phyloP scores from a whole-genome alignment of 2,113 vertebrate genomes.

The Rhinopomastus cyanomelas region DNA sequence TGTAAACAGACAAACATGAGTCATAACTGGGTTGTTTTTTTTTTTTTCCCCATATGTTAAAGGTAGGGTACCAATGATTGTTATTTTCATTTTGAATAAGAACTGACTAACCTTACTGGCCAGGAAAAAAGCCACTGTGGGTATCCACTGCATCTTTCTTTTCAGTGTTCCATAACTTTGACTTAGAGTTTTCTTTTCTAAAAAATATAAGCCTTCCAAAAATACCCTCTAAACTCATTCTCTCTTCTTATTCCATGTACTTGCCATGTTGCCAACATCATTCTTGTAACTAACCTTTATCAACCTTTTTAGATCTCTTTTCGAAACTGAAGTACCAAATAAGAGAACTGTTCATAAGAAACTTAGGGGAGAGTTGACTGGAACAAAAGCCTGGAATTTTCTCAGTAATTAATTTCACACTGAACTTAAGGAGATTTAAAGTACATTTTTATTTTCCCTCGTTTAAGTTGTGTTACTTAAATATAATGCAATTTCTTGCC shows the following conservation, averaged over 20 bases:
- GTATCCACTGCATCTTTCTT: neutral
- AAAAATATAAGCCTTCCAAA: neutral
- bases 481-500: neutral
- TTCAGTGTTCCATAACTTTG: neutral
- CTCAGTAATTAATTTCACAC: slow-evolving; percentile 9
- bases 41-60: neutral
- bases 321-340: neutral
- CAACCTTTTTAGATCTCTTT: neutral
- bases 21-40: neutral
- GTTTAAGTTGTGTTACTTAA: neutral
- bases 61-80: neutral
- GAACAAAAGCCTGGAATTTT: neutral
- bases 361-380: neutral
- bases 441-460: slow-evolving; percentile 11
- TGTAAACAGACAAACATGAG: neutral
- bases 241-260: neutral
- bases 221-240: neutral
- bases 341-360: neutral
- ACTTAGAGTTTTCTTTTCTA: neutral
- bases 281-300: neutral
- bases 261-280: neutral
- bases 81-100: neutral
- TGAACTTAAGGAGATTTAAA: slow-evolving; percentile 12
- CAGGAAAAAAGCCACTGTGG: neutral
- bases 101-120: neutral